A percentile compares a stretch with the other conserved stretches of the same genome.
Conservation (phyloP, 2,888 invertebrate genomes). For the Pyrgus malvae region DNA sequence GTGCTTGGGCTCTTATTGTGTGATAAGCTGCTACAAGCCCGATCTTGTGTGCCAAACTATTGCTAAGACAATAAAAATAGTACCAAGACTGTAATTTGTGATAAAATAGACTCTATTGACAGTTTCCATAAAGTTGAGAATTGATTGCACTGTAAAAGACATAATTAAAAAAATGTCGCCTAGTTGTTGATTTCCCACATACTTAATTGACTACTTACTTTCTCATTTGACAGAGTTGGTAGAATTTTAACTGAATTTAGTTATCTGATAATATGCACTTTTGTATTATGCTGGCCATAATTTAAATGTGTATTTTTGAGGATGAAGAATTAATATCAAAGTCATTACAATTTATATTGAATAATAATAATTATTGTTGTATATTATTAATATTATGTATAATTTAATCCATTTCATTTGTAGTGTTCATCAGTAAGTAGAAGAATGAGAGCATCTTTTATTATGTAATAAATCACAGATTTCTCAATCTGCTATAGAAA, state of each 20-base stretch:
- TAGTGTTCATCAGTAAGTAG: no score
- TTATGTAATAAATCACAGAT: no score
- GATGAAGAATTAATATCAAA: not conserved
- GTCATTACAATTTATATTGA: not conserved
- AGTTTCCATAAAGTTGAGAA: no score
- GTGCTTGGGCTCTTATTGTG: constrained; percentile 63
- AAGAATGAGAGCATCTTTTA: no score
- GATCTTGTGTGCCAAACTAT: constrained; percentile 61
- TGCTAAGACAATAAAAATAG: constrained; percentile 31
- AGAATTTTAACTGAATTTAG: not conserved
- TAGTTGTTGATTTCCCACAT: not conserved
- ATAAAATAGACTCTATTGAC: constrained; percentile 43
- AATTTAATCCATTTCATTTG: no score
- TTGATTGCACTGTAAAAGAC: not conserved
- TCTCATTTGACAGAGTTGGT: not conserved
- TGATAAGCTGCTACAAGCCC: constrained; percentile 63
- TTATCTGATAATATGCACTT: constrained; percentile 43
- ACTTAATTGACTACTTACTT: not conserved
- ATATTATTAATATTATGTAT: no score
- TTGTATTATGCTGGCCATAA: constrained; percentile 67
- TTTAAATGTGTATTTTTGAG: constrained; percentile 33
- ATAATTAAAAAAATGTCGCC: not conserved
- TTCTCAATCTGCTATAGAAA: no score
- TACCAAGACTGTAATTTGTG: constrained; percentile 67
- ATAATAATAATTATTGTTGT: not conserved